A percentile compares a stretch with the other conserved stretches of the same genome.
These are phyloP conservation scores for Eulithis testata DNA, from an alignment of 2,888 invertebrate genomes.

Conservation along the genomic window DNA sequence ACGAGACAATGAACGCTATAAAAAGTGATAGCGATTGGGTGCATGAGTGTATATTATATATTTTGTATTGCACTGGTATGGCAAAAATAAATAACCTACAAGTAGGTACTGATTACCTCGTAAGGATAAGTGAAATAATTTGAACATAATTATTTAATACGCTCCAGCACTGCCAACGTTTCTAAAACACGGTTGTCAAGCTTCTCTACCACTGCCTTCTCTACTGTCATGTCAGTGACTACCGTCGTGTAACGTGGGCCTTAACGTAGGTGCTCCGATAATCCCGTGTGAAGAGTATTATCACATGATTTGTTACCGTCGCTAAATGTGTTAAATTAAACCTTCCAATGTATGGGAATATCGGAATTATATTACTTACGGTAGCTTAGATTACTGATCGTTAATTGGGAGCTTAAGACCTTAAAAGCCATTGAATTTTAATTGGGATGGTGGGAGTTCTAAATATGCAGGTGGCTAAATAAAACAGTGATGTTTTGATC, in stretches of 20 bases:
- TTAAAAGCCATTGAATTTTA: slow-evolving; percentile 24
- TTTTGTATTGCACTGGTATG: too few species aligned
- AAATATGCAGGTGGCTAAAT: slow-evolving; percentile 3
- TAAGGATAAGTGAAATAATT: too few species aligned
- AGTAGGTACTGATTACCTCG: too few species aligned
- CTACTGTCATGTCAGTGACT: slow-evolving; percentile 6
- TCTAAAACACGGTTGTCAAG: background rate
- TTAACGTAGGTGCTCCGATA: slow-evolving; percentile 34
- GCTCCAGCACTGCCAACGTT: too few species aligned
- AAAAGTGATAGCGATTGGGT: too few species aligned
- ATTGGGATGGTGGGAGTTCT: slow-evolving; percentile 22
- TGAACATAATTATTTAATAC: too few species aligned
- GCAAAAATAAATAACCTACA: too few species aligned
- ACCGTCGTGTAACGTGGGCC: slow-evolving; percentile 17
- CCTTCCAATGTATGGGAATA: slow-evolving; percentile 33
- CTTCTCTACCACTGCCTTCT: background rate
- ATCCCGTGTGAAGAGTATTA: slow-evolving; percentile 44
- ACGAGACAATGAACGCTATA: too few species aligned
- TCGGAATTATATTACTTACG: slow-evolving; percentile 35
- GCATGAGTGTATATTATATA: too few species aligned
- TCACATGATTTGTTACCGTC: slow-evolving; percentile 41
- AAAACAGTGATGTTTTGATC: slow-evolving; percentile 8
- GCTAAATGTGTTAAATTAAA: slow-evolving; percentile 38
- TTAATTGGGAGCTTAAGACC: slow-evolving; percentile 30
- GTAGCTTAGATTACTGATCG: slow-evolving; percentile 31